Conservation (phyloP, 2,797 vertebrate genomes). For the Chelon labrosus region DNA sequence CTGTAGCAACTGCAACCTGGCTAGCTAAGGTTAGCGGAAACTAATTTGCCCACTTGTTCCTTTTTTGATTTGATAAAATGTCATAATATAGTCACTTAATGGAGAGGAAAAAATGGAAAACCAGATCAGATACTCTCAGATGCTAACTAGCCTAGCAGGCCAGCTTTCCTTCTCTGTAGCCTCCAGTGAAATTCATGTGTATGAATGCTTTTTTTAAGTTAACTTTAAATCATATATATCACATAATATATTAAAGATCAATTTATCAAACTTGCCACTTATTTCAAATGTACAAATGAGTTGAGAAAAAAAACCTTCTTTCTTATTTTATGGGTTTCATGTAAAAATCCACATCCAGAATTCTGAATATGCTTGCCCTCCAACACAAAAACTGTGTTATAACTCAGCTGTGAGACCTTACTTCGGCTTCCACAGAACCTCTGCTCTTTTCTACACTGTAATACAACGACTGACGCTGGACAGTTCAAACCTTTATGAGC, state of each 20-base stretch:
- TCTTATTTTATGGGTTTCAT: neutral
- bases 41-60: neutral
- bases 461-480: neutral
- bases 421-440: neutral
- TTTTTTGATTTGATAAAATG: neutral
- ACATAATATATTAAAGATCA: conserved; percentile 2
- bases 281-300: neutral
- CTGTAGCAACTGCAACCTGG: neutral
- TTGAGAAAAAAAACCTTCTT: neutral
- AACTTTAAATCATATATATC: neutral
- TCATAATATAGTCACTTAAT: neutral
- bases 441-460: neutral
- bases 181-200: neutral
- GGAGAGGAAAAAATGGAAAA: neutral
- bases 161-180: neutral
- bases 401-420: neutral
- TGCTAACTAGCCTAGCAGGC: neutral
- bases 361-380: neutral
- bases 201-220: neutral
- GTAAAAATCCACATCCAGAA: too few species aligned
- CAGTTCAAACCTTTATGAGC: neutral
- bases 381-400: neutral
- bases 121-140: neutral
- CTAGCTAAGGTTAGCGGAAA: neutral
- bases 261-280: neutral